phyloP scores from a whole-genome alignment of 2,797 vertebrate species.

The Cuculus canorus region DNA sequence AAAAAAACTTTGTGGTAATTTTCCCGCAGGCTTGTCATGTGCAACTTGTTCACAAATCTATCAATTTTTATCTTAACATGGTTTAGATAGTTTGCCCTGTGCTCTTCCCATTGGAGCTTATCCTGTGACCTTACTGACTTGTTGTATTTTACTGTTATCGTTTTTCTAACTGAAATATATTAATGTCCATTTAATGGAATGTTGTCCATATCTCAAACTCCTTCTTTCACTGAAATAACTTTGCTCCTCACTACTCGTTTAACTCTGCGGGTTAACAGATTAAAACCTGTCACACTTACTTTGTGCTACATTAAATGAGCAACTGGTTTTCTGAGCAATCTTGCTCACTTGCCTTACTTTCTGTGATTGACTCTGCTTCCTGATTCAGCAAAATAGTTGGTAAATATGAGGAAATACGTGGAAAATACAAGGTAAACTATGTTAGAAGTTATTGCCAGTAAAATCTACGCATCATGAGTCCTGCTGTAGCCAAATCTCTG shows the following conservation, averaged over 20 bases:
- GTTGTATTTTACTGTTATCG: not conserved
- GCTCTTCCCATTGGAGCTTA: not conserved
- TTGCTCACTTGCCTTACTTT: not conserved
- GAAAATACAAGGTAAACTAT: not conserved
- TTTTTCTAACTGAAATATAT: not conserved
- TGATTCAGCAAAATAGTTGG: not conserved
- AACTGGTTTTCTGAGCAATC: not conserved
- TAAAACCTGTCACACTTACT: not conserved
- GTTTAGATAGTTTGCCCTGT: not conserved
- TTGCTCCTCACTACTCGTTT: not conserved
- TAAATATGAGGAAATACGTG: not conserved
- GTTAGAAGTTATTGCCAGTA: not conserved
- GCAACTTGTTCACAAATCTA: not conserved
- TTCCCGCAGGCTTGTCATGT: not conserved
- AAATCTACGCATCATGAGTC: not conserved
- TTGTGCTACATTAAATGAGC: accelerated
- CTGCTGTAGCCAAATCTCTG: not conserved
- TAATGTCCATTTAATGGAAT: not conserved
- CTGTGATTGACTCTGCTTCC: not conserved
- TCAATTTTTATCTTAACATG: not conserved
- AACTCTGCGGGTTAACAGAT: not conserved
- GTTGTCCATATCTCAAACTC: not conserved
- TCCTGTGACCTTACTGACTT: not conserved
- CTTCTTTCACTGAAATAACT: not conserved
- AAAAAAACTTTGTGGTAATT: not conserved